Evolutionary conservation across 1,140 invertebrate species (phyloP).

Genomic region (Tigriopus japonicus): DNA sequence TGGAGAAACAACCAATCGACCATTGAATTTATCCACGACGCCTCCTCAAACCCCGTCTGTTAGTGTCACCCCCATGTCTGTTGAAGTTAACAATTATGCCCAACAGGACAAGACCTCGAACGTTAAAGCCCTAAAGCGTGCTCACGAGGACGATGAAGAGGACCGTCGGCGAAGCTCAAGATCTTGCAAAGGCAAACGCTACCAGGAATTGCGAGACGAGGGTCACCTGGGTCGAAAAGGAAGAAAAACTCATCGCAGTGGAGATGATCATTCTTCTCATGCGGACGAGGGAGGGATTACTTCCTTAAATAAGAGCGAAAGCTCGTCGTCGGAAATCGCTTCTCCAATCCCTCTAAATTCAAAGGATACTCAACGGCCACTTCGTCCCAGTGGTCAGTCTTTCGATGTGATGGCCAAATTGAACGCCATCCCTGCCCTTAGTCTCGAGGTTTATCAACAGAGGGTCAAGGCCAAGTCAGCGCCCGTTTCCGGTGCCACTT

Average conservation of each 20-base stretch:
- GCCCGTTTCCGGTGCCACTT: no score
- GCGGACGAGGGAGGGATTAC: no score
- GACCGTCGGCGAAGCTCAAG: not conserved
- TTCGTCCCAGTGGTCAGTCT: not conserved
- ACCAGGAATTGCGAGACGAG: slow-evolving; percentile 5
- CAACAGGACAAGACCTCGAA: not conserved
- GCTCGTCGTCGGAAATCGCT: no score
- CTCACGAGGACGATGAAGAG: not conserved
- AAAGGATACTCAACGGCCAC: not conserved
- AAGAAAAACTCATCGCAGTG: not conserved
- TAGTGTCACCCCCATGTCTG: no score
- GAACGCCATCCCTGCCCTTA: not conserved
- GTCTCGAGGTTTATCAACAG: slow-evolving; percentile 1
- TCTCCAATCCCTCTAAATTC: no score
- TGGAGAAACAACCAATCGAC: not conserved
- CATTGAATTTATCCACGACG: not conserved
- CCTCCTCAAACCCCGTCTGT: not conserved
- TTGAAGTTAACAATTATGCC: not conserved
- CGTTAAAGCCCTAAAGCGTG: not conserved
- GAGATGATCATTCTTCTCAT: no score
- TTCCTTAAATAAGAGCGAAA: no score
- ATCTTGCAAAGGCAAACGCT: slow-evolving; percentile 1
- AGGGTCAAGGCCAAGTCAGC: no score
- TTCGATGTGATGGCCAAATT: slow-evolving; percentile 3
- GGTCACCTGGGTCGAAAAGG: not conserved